Evolutionary conservation across 1,140 invertebrate genomes (phyloP), one percentile per base, ranked within the genome.

Genomic region (Hypothenemus hampei): DNA sequence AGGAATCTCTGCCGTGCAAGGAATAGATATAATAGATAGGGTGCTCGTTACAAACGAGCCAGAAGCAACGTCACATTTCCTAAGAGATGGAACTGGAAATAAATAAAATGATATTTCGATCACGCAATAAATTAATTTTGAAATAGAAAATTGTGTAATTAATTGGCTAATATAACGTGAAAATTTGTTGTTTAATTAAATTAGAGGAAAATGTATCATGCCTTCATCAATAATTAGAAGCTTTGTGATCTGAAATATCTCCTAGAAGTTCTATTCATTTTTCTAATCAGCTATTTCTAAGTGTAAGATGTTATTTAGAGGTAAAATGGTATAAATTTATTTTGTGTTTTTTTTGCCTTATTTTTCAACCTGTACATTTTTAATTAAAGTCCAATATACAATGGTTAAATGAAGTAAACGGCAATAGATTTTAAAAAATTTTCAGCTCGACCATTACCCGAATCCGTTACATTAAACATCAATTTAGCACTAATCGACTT

Each of bases 1-100:
- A 41, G 48, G 36, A 51, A 51, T 51, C 48, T 37, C 22, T 51
- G 23, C 48, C 48, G 36, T 51, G 37, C 15, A 41, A 51, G 48
- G 23, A 41, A 51, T 41, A 31, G 36, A 51, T n/a, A n/a, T n/a
- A n/a, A n/a, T 51, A 51, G 46, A 48, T 48, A 47, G 45, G 33
- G 11, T 40, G 31, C n/a, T n/a, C 23, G 23, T 40, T 40, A 51
- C 23, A 29, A 51, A 49, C 39, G 21, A 20, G 36, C 7, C 37
- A n/a, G 48, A 11, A 19, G 29, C 13, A 41, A 31, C 37, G 36
- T 26, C 24, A 21, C 20, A n/a, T n/a, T n/a, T 41, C 36, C 22
- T 23, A 29, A 10, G 20, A 15, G 37, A 16, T n/a, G 11, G 8
- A 16, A 7, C 36, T 16, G 36, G 36, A 37, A 37, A 8, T 37